Evolutionary conservation across 2,888 invertebrate genomes (phyloP), one percentile per base, ranked within the genome.

Genomic region (Hypselothyrea guttata): DNA sequence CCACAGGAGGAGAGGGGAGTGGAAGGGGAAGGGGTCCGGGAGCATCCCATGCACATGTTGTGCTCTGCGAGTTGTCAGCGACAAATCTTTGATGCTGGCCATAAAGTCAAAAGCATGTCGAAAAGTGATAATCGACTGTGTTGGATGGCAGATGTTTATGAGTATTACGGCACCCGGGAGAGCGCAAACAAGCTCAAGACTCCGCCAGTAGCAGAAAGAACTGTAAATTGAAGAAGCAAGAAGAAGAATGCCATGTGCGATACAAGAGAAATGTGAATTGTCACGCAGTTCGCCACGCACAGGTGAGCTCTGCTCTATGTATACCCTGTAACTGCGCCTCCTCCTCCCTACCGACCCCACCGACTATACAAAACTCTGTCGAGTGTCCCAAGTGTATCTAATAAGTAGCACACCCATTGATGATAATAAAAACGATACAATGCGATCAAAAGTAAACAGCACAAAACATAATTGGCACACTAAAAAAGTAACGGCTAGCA

Each of bases 31-130:
- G 5, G 22, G n/a, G n/a, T n/a, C 54, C 28, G 40, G 27, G 45
- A 31, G 31, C 41, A 34, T 48, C 37, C 38, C 52, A 45, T 47
- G 27, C 70, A 60, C 46, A 62, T 48, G 70, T 56, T 53, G 37
- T 11, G 18, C 3, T 15, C 13, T 18, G 28, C 31, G 60, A 46
- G 52, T 57, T 61, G 65, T 71, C 75, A 57, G 48, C 75, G 63
- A 77, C 71, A 81, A 69, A 71, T 76, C 81, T 59, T 33, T 46
- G 65, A 62, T 72, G 75, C 60, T 76, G 56, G 73, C 61, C 76
- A 71, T 74, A 77, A 76, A 81, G 53, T 74, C 74, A 46, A 40
- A 54, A 70, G 57, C 75, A 76, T 79, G 75, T 70, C 73, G 73
- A 45, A 48, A 58, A 70, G 75, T 79, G 75, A 79, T 76, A 81